These are phyloP conservation scores for Petrosia ficiformis DNA, from an alignment of 37 sponge, comb jelly and placozoan genomes.

Conservation along the genomic window DNA sequence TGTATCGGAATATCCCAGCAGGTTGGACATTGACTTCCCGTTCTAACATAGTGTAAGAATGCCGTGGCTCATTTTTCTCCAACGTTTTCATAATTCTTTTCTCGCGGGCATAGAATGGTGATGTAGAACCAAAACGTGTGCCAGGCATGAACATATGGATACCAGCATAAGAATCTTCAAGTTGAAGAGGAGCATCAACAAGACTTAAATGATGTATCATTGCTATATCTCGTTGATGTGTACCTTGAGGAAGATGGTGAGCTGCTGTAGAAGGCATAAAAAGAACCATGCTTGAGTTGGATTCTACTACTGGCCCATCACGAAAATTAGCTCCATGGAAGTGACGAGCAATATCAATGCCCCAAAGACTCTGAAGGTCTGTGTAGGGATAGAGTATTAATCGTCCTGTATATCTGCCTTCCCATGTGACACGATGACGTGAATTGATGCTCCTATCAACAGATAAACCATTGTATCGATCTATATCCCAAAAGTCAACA, in stretches of 20 bases:
- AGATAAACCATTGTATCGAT: conserved; percentile 61
- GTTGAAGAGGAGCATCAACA: conserved; percentile 2
- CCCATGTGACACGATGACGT: conserved; percentile 32
- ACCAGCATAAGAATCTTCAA: conserved; percentile 48
- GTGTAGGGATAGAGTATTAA: conserved; percentile 75
- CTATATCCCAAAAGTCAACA: conserved; percentile 68
- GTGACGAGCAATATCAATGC: conserved; percentile 42
- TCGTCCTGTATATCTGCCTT: conserved; percentile 44
- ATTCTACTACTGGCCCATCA: neutral
- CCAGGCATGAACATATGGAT: conserved; percentile 50
- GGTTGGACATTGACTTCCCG: conserved; percentile 13
- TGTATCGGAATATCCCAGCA: conserved; percentile 20
- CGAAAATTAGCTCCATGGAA: conserved; percentile 33
- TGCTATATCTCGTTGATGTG: conserved; percentile 16
- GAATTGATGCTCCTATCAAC: conserved; percentile 12
- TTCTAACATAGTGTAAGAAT: conserved; percentile 9
- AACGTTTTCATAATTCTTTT: conserved; percentile 46
- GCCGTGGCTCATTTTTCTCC: conserved; percentile 52
- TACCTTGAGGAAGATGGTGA: neutral
- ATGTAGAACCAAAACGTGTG: conserved; percentile 1
- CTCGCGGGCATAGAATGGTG: conserved; percentile 13
- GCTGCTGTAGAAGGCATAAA: conserved; percentile 26
- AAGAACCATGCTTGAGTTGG: conserved; percentile 58
- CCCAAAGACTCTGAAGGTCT: conserved; percentile 19
- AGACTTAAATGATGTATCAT: conserved; percentile 35